These are phyloP conservation scores for Brachionus rubens DNA, from an alignment of 1,140 invertebrate species.

Conservation along the genomic window DNA sequence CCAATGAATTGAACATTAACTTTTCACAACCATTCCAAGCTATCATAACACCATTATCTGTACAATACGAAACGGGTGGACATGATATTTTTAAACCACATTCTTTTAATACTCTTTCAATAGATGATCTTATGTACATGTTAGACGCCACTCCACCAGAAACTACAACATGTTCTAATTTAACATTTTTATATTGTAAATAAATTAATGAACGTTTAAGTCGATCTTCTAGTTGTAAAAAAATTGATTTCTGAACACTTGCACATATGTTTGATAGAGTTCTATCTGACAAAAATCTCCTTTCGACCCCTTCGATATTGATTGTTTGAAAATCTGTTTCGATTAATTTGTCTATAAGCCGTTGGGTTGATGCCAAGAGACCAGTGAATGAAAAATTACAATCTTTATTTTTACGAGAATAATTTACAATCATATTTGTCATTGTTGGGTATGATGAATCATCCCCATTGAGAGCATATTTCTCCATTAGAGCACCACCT, in stretches of 20 bases:
- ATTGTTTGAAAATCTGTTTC: constrained; percentile 7
- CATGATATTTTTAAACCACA: constrained; percentile 68
- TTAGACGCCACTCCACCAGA: constrained; percentile 95
- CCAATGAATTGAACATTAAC: background rate
- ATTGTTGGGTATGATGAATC: constrained; percentile 66
- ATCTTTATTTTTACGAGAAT: constrained; percentile 55
- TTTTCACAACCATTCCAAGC: constrained; percentile 69
- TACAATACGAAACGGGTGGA: constrained; percentile 82
- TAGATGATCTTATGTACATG: constrained; percentile 70
- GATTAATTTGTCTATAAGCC: constrained; percentile 60
- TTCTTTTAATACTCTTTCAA: constrained; percentile 69
- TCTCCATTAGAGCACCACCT: constrained; percentile 81
- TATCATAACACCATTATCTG: constrained; percentile 98
- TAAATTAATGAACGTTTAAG: constrained; percentile 12
- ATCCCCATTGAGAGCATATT: constrained; percentile 71
- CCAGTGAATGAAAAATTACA: constrained; percentile 84
- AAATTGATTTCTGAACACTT: constrained; percentile 9
- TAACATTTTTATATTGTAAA: constrained; percentile 8
- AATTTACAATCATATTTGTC: constrained; percentile 56
- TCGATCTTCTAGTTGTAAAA: constrained; percentile 11
- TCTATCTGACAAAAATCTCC: constrained; percentile 4
- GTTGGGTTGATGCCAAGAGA: constrained; percentile 65
- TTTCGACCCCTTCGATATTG: background rate
- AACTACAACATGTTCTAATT: constrained; percentile 64
- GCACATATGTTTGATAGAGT: constrained; percentile 8